A percentile compares a stretch with the other conserved stretches of the same genome.
These are phyloP conservation scores for Agrotis clavis DNA, from an alignment of 2,888 invertebrate species.

Conservation along the genomic window DNA sequence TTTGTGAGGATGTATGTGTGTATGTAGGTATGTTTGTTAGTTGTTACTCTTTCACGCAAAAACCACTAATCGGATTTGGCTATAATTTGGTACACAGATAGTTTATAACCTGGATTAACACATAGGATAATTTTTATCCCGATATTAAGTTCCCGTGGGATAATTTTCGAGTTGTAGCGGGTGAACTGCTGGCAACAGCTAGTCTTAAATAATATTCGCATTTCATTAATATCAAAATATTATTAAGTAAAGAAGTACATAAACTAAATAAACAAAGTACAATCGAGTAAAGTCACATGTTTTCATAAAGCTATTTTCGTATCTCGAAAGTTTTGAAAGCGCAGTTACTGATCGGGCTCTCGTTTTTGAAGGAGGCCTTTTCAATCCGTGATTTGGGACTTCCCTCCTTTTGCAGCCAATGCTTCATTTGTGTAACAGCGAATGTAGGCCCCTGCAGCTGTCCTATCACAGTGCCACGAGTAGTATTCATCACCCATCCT, in stretches of 20 bases:
- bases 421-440: constrained; percentile 92
- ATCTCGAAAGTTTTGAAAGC: constrained; percentile 88
- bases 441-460: constrained; percentile 91
- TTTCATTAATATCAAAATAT: background rate
- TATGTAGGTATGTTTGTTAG: too few species aligned
- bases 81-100: too few species aligned
- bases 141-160: too few species aligned
- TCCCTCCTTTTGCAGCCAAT: constrained; percentile 91
- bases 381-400: constrained; percentile 94
- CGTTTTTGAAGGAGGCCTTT: constrained; percentile 92
- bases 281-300: background rate
- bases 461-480: constrained; percentile 93
- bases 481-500: constrained; percentile 95
- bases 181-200: too few species aligned
- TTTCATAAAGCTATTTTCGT: constrained; percentile 75
- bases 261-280: background rate
- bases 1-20: too few species aligned
- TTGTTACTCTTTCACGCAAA: too few species aligned
- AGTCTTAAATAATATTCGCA: constrained; percentile 1
- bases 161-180: too few species aligned
- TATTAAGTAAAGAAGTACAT: background rate
- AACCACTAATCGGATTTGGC: too few species aligned
- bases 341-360: constrained; percentile 87
- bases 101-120: too few species aligned
- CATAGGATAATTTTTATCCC: too few species aligned